These are phyloP conservation scores for Elysia crispata DNA, from an alignment of 2,888 invertebrate species.

Conservation along the genomic window DNA sequence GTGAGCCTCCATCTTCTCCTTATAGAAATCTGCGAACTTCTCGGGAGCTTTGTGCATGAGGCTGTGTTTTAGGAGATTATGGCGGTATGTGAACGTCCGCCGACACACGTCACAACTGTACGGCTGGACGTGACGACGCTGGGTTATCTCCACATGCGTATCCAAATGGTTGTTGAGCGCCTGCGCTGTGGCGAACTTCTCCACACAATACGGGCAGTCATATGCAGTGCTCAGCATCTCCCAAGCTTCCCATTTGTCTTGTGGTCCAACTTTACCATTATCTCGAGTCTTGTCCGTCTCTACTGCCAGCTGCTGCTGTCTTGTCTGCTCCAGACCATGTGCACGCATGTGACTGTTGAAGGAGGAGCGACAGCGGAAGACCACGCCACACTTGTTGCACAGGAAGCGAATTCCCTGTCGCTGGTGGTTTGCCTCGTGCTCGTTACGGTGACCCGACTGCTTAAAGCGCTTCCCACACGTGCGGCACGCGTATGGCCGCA, in stretches of 20 bases:
- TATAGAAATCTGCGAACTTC: slow-evolving; percentile 46
- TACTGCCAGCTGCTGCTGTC: not conserved
- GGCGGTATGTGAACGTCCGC: slow-evolving; percentile 50
- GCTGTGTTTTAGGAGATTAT: slow-evolving; percentile 50
- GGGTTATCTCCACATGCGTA: slow-evolving; percentile 46
- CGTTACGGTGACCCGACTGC: slow-evolving; percentile 50
- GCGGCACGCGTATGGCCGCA: slow-evolving; percentile 49
- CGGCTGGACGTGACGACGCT: slow-evolving; percentile 51
- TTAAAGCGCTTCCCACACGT: slow-evolving; percentile 53
- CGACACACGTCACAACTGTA: slow-evolving; percentile 49
- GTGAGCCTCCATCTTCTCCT: slow-evolving; percentile 44
- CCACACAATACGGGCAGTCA: slow-evolving; percentile 51
- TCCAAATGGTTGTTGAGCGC: slow-evolving; percentile 52
- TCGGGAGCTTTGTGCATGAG: slow-evolving; percentile 48
- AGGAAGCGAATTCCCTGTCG: slow-evolving; percentile 44
- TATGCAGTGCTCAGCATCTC: slow-evolving; percentile 41
- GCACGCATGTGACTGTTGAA: slow-evolving; percentile 47
- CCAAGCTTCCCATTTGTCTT: not conserved
- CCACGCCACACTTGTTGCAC: slow-evolving; percentile 51
- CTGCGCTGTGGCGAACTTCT: slow-evolving; percentile 52
- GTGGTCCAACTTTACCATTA: not conserved
- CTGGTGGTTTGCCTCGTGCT: slow-evolving; percentile 51
- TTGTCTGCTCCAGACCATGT: slow-evolving; percentile 24
- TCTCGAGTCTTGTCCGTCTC: not conserved
- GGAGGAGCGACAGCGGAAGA: slow-evolving; percentile 50